phyloP scores from a whole-genome alignment of 1,140 invertebrate species.

The Drosophila prosaltans region DNA sequence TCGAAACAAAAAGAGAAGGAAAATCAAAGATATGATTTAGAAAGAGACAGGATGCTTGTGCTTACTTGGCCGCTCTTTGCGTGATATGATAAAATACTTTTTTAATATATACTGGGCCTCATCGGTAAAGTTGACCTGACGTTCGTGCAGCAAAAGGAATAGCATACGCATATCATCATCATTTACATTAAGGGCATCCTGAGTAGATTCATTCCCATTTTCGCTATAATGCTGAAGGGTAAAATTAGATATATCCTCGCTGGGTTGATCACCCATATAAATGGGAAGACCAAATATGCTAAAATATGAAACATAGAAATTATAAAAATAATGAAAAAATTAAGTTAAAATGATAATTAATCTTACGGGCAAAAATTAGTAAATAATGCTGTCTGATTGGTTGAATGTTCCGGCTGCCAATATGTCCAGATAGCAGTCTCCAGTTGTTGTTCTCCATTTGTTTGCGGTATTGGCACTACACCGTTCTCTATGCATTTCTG shows the following conservation, averaged over 20 bases:
- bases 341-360: background rate
- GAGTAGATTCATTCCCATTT: background rate
- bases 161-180: conserved; percentile 58
- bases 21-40: conserved; percentile 13
- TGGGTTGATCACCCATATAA: conserved; percentile 52
- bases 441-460: conserved; percentile 41
- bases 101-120: conserved; percentile 57
- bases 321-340: background rate
- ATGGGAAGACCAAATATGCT: conserved; percentile 78
- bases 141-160: conserved; percentile 55
- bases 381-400: conserved; percentile 43
- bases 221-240: conserved; percentile 37
- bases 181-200: conserved; percentile 53
- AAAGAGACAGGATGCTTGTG: conserved; percentile 12
- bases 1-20: conserved; percentile 10
- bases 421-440: conserved; percentile 71
- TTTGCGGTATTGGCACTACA: conserved; percentile 39
- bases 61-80: conserved; percentile 62
- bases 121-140: conserved; percentile 39
- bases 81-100: conserved; percentile 69
- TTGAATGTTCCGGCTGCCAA: conserved; percentile 64
- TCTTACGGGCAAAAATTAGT: conserved; percentile 65
- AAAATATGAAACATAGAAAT: background rate
- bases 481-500: conserved; percentile 69
- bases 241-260: conserved; percentile 51